Conservation (phyloP, 2,113 vertebrate genomes). For the Chinchilla lanigera region DNA sequence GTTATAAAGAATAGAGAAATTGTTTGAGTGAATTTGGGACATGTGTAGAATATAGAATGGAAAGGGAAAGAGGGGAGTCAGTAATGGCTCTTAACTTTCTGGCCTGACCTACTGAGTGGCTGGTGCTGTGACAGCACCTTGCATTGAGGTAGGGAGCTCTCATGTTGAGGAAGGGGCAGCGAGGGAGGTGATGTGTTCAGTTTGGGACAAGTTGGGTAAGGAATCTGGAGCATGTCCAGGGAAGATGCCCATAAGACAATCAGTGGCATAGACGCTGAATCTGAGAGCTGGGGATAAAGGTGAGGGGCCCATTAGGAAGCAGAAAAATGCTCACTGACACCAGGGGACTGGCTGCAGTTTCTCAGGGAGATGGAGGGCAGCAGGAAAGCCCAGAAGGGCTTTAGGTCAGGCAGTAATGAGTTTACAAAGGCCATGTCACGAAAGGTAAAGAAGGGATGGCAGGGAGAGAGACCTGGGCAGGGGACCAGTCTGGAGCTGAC, state of each 20-base stretch:
- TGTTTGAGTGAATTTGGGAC: background rate
- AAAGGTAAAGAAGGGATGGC: background rate
- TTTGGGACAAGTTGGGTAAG: background rate
- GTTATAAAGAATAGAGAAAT: constrained; percentile 53
- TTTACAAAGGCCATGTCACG: background rate
- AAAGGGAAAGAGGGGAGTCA: background rate
- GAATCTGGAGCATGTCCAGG: background rate
- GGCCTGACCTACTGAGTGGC: background rate
- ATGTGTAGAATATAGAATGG: background rate
- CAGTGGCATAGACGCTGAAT: background rate
- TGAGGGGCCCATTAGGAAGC: background rate
- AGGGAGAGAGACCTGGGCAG: background rate
- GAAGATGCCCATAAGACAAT: background rate
- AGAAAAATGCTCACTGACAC: background rate
- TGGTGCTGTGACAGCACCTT: background rate
- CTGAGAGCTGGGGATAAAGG: background rate
- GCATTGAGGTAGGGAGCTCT: background rate
- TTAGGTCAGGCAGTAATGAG: background rate
- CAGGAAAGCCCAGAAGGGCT: background rate
- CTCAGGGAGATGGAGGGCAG: background rate
- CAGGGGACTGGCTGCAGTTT: background rate
- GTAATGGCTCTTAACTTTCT: background rate
- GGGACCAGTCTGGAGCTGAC: background rate
- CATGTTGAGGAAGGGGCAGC: background rate
- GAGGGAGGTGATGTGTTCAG: background rate